Evolutionary conservation across 2,888 invertebrate species (phyloP).

Genomic region (Cephus rjabovi): DNA sequence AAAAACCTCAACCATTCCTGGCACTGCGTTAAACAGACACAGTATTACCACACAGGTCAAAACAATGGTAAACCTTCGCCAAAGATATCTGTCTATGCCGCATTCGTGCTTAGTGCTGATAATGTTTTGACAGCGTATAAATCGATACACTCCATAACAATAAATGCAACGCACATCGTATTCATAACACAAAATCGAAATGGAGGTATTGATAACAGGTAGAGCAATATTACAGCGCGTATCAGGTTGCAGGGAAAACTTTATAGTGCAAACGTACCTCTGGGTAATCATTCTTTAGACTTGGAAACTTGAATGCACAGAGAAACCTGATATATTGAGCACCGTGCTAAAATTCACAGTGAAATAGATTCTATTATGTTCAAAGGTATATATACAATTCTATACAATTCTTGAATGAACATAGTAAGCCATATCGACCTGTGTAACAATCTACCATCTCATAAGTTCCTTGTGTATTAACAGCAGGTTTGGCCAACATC

Average conservation of each 20-base stretch:
- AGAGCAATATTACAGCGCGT: neutral
- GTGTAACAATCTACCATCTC: neutral
- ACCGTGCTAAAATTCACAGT: neutral
- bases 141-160: neutral
- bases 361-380: no score
- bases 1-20: neutral
- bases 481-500: no score
- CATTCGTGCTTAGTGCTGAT: neutral
- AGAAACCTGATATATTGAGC: neutral
- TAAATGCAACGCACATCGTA: neutral
- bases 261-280: neutral
- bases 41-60: neutral
- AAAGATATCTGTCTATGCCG: neutral
- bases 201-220: neutral
- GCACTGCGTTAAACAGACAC: neutral
- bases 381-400: no score
- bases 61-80: neutral
- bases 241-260: neutral
- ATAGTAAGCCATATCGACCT: neutral
- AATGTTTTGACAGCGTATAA: neutral
- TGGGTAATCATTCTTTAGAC: neutral
- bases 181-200: neutral
- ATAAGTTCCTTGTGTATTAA: no score
- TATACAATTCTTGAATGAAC: neutral
- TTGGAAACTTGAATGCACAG: neutral